Evolutionary conservation across 2,113 vertebrate species (phyloP), one percentile per base, ranked within the genome.

Genomic region (Cryptotis parvus): DNA sequence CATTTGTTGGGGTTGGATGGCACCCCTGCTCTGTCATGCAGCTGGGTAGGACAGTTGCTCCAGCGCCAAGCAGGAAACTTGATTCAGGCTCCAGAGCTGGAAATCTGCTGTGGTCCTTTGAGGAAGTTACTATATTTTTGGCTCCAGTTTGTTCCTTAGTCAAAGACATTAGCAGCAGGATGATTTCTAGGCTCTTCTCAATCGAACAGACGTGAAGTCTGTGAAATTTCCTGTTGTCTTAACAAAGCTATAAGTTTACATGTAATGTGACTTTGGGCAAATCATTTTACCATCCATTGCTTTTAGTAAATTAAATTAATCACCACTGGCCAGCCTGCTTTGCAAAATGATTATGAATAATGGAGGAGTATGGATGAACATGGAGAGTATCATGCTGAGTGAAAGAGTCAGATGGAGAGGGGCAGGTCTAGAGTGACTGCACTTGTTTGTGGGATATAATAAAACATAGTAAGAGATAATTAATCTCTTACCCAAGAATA

Each of bases 81-180:
- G 69, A 33, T 18, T 58, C 31, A 49, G 84, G 31, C 33, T 87
- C 81, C 5, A 27, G 24, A 41, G 69, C 85, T 89, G 52, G 35
- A 87, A 78, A 76, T 33, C 29, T n/a, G 79, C 20, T 37, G 4
- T 39, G 43, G 43, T 68, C 89, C 26, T 14, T 63, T 29, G 69
- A 66, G 85, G 66, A 70, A 91, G n/a, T 84, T 72, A 86, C 73
- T 89, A 39, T 77, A 52, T n/a, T 41, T 87, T 58, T 85, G 29
- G 29, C 29, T 68, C 26, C 16, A 20, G 35, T 65, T 58, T 91
- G 45, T 14, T 80, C 24, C 55, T 89, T 41, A 89, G 63, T 65
- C 27, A 65, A 65, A 65, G 63, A 49, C 31, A 43, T 82, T 18
- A 74, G 20, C 14, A n/a, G 24, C n/a, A 75, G 0, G 20, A 39